Conservation (phyloP, 2,113 vertebrate genomes). For the Tichodroma muraria region DNA sequence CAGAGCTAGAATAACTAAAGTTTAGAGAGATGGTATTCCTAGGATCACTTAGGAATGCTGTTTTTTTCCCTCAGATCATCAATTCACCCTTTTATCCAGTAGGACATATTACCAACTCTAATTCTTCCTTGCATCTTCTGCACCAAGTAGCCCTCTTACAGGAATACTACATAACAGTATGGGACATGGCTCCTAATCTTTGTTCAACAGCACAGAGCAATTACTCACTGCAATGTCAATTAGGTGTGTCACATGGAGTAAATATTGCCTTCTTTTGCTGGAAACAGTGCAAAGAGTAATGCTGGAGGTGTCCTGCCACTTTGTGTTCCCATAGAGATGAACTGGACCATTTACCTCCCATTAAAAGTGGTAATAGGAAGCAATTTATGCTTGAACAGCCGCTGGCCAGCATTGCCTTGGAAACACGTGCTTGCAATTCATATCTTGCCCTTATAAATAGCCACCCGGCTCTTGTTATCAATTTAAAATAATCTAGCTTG, state of each 20-base stretch:
- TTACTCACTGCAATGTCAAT: not conserved
- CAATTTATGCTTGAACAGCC: constrained; percentile 11
- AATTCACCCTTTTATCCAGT: not conserved
- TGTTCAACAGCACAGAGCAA: not conserved
- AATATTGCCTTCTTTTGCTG: not conserved
- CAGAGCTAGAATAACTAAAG: not conserved
- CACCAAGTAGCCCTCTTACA: not conserved
- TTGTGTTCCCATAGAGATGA: not conserved
- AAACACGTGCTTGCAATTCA: not conserved
- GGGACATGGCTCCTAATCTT: not conserved
- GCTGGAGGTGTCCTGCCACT: not conserved
- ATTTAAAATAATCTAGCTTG: constrained; percentile 13
- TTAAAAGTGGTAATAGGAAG: not conserved
- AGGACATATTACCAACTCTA: not conserved
- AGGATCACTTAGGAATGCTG: not conserved
- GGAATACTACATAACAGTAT: not conserved
- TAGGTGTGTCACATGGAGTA: not conserved
- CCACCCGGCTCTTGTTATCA: constrained; percentile 15
- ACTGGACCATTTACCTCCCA: not conserved
- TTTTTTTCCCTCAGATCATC: not conserved
- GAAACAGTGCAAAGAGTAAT: not conserved
- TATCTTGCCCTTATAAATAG: not conserved
- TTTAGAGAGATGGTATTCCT: not conserved
- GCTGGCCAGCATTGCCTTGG: not conserved
- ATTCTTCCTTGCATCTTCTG: not conserved